These are phyloP conservation scores for Philypnodon macrostomus DNA, from an alignment of 2,797 vertebrate genomes.

Conservation along the genomic window DNA sequence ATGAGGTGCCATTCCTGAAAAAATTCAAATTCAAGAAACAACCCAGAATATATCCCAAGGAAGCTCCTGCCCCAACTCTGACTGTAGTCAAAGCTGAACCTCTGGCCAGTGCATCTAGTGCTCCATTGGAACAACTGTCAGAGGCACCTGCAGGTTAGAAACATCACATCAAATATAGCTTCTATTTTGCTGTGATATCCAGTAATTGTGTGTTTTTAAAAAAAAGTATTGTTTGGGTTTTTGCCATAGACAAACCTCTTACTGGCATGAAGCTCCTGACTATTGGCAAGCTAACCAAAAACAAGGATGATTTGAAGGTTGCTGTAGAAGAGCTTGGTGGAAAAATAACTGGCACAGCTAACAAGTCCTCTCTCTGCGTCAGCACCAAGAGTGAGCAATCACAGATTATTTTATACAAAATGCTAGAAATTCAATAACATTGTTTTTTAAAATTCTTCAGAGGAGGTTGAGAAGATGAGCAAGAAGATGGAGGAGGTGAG, in stretches of 20 bases:
- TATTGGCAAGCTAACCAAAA: constrained; percentile 88
- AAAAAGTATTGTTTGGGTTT: background rate
- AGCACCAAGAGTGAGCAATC: constrained; percentile 87
- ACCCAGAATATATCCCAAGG: constrained; percentile 85
- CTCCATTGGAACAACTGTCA: constrained; percentile 43
- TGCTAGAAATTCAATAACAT: background rate
- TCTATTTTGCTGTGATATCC: too few relatives aligned
- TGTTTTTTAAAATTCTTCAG: constrained; percentile 65
- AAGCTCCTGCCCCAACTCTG: constrained; percentile 47
- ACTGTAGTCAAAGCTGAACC: constrained; percentile 49
- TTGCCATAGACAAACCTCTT: constrained; percentile 84
- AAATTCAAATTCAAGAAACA: constrained; percentile 94
- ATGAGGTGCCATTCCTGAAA: constrained; percentile 90
- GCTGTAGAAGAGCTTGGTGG: constrained; percentile 89
- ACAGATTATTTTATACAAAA: background rate
- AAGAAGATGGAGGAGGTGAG: constrained; percentile 97
- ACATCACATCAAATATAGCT: too few relatives aligned
- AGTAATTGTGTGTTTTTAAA: background rate
- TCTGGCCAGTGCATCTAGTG: constrained; percentile 41
- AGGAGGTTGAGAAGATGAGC: constrained; percentile 94
- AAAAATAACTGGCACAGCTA: constrained; percentile 83
- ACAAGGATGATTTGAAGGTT: constrained; percentile 90
- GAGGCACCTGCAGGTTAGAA: constrained; percentile 78
- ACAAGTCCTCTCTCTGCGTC: constrained; percentile 88
- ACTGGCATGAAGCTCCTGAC: constrained; percentile 86